A percentile compares a stretch with the other conserved stretches of the same genome.
Evolutionary conservation across 64 coral and sea anemone genomes (phyloP).

Genomic region (Astreopora myriophthalma): DNA sequence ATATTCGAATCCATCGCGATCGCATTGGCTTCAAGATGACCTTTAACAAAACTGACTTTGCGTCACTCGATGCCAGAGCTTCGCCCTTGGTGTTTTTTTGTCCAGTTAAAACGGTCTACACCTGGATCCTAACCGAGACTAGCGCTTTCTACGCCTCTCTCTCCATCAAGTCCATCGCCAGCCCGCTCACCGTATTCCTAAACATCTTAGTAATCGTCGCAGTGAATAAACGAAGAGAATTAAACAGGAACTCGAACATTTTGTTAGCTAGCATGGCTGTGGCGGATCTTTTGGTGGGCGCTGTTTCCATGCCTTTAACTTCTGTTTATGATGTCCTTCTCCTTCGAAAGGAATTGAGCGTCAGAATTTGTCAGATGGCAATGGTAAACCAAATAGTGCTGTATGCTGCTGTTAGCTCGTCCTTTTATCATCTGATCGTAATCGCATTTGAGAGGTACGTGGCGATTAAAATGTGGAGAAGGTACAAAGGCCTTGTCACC

Average conservation of each 20-base stretch:
- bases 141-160: not conserved
- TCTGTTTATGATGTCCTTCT: not conserved
- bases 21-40: not conserved
- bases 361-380: not conserved
- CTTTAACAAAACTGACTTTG: not conserved
- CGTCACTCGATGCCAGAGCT: not conserved
- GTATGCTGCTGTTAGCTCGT: not conserved
- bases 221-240: not conserved
- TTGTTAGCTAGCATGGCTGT: constrained; percentile 1
- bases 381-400: not conserved
- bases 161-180: not conserved
- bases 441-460: constrained; percentile 12
- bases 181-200: not conserved
- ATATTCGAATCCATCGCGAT: not conserved
- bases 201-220: not conserved
- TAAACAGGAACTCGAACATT: constrained; percentile 10
- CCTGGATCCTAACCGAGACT: constrained; percentile 24
- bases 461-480: constrained; percentile 5
- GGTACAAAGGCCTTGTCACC: not conserved
- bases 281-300: not conserved
- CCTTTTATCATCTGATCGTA: constrained; percentile 2
- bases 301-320: not conserved
- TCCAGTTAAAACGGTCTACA: not conserved
- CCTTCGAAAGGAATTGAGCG: not conserved
- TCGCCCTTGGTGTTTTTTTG: not conserved